Evolutionary conservation across 2,797 vertebrate species (phyloP), one percentile per base, ranked within the genome.

Genomic region (Acomys russatus): DNA sequence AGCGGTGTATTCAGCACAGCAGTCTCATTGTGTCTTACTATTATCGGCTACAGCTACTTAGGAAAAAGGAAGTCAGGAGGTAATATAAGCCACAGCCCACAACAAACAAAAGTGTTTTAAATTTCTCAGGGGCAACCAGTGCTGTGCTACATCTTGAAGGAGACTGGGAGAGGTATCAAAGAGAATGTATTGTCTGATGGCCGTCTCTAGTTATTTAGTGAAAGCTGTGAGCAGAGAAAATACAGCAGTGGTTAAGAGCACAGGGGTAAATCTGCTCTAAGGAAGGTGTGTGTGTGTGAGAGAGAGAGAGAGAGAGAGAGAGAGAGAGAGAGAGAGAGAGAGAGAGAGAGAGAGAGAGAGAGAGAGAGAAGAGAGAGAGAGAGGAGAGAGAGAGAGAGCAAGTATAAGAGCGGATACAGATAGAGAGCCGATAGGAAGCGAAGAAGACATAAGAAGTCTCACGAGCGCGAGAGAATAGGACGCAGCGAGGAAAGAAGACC

Each of bases 161-260:
- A 95, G 96, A 97, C 1, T 95, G 95, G 70, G 94, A 96, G 70
- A 78, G 51, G 73, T 95, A 92, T 92, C 94, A 92, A 80, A 95
- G 86, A 87, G 70, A 87, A 97, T 97, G 96, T 96, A 96, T 92
- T 94, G 88, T 95, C 79, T 84, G 86, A 93, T 97, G 96, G 92
- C 94, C 95, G 94, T 87, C 70, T 93, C 30, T 71, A 15, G 85
- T 89, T 97, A 93, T 66, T 95, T 94, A 96, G 90, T 22, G 78
- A 96, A 95, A 94, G 71, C 68, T 79, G 1, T 15, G 49, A 94
- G 59, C 10, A 78, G 23, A 59, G 44, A 79, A 66, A 93, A 92
- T 9, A 54, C 22, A n/a, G 28, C 56, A 35, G 59, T 25, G 77
- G 68, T 92, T 85, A 85, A 93, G 59, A 93, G 33, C 80, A 30